These are phyloP conservation scores for Atta colombica DNA, from an alignment of 1,140 invertebrate genomes.

Conservation along the genomic window DNA sequence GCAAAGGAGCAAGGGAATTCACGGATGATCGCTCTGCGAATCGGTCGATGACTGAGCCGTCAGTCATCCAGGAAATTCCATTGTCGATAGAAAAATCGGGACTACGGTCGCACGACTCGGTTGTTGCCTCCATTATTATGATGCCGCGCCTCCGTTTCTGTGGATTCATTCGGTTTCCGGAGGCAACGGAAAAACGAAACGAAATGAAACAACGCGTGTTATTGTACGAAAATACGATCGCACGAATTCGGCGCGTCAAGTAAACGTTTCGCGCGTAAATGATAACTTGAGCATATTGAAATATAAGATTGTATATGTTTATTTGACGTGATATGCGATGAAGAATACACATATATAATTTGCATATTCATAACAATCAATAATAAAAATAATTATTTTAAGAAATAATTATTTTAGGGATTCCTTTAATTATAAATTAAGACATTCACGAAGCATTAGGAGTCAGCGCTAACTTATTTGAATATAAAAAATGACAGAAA, in stretches of 20 bases:
- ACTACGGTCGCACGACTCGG: constrained; percentile 12
- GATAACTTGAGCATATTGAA: not conserved
- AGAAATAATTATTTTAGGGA: no score
- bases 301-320: not conserved
- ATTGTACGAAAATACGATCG: constrained; percentile 8
- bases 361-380: not conserved
- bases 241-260: not conserved
- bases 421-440: no score
- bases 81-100: constrained; percentile 62
- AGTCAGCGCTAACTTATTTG: no score
- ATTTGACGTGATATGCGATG: not conserved
- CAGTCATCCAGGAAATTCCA: constrained; percentile 76
- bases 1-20: constrained; percentile 76
- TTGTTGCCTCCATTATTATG: constrained; percentile 50
- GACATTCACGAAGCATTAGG: no score
- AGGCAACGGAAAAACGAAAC: not conserved
- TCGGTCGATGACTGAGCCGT: constrained; percentile 57
- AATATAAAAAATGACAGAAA: no score
- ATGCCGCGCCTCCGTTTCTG: not conserved
- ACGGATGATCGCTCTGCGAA: constrained; percentile 74
- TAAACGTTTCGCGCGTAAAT: not conserved
- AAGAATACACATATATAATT: not conserved
- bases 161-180: constrained; percentile 20
- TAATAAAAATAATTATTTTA: no score
- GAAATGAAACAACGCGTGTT: not conserved